Percentiles rank a stretch among this genome's conserved stretches.
phyloP scores from a whole-genome alignment of 2,113 vertebrate species.

The Nycticorax nycticorax region DNA sequence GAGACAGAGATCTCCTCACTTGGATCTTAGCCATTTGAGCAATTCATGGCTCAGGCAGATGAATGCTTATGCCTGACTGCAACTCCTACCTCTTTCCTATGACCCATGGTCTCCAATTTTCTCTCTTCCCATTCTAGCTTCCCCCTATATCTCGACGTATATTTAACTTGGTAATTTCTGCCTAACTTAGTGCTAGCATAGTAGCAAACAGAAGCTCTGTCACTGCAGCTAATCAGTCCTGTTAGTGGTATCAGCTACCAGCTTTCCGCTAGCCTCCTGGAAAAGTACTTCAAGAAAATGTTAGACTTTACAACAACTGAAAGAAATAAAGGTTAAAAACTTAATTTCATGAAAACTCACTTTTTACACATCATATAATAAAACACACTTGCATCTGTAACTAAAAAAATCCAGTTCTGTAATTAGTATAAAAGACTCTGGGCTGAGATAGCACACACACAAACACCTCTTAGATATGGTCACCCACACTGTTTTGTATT shows the following conservation, averaged over 20 bases:
- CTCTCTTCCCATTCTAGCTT: background rate
- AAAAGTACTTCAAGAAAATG: background rate
- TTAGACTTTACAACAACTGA: background rate
- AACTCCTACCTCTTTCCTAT: background rate
- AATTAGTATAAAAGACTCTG: background rate
- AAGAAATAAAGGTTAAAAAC: background rate
- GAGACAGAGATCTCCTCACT: background rate
- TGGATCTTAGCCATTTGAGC: background rate
- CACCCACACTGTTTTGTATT: background rate
- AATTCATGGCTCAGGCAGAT: background rate
- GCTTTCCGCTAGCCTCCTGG: background rate
- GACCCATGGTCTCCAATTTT: background rate
- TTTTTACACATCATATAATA: background rate
- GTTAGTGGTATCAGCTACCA: background rate
- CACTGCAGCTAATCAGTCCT: background rate
- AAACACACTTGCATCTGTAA: background rate
- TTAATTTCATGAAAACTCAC: background rate
- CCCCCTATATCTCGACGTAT: background rate
- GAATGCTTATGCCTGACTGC: background rate
- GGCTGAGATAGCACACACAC: background rate
- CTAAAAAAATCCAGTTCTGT: background rate
- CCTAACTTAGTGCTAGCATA: background rate
- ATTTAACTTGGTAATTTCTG: background rate
- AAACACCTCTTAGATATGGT: background rate
- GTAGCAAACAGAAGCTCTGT: background rate